Percentiles rank a stretch among this genome's conserved stretches.
phyloP scores from a whole-genome alignment of 2,888 invertebrate species.

The Lepidocyrtoides sp. region DNA sequence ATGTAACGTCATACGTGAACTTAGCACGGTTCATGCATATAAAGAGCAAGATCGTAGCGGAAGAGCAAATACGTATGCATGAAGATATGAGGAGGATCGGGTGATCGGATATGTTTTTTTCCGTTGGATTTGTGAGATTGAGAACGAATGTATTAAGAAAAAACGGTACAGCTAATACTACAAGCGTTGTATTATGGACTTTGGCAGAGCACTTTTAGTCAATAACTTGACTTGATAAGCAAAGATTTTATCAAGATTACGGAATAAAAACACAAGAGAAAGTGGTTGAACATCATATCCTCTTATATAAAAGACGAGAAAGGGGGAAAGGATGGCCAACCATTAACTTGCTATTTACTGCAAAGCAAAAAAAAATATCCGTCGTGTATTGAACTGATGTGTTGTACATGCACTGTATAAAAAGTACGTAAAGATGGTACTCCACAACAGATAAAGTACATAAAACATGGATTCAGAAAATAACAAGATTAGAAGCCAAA shows the following conservation, averaged over 20 bases:
- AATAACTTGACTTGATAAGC: slow-evolving; percentile 71
- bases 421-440: slow-evolving; percentile 51
- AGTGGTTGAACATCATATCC: slow-evolving; percentile 36
- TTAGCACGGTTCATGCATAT: background rate
- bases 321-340: slow-evolving; percentile 32
- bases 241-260: slow-evolving; percentile 67
- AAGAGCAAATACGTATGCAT: slow-evolving; percentile 17
- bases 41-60: background rate
- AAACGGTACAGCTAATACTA: slow-evolving; percentile 23
- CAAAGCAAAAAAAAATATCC: slow-evolving; percentile 26
- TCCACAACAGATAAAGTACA: slow-evolving; percentile 46
- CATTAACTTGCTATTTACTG: slow-evolving; percentile 49
- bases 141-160: slow-evolving; percentile 51
- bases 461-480: slow-evolving; percentile 65
- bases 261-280: slow-evolving; percentile 52
- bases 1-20: background rate
- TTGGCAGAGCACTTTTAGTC: slow-evolving; percentile 59
- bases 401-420: background rate
- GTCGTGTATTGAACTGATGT: background rate
- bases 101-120: background rate
- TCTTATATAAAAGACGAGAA: slow-evolving; percentile 26
- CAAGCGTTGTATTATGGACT: background rate
- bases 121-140: slow-evolving; percentile 52
- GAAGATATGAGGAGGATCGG: slow-evolving; percentile 24
- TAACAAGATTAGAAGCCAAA: slow-evolving; percentile 72